Conservation (phyloP, 2,888 invertebrate genomes). For the Nematopogon swammerdamellus region DNA sequence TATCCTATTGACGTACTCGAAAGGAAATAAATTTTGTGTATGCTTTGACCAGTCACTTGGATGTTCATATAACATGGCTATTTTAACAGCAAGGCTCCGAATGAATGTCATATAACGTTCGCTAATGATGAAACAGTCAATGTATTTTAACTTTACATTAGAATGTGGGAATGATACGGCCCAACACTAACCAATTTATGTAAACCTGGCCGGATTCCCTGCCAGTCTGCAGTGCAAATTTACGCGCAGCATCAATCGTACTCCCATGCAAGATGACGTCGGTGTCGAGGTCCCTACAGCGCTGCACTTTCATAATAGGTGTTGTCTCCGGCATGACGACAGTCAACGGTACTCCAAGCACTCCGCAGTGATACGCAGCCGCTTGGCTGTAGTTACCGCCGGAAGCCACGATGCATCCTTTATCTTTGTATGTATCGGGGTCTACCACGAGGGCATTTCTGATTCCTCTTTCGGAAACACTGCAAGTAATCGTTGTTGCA, state of each 20-base stretch:
- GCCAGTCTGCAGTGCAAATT: constrained; percentile 16
- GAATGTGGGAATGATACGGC: no score
- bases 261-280: constrained; percentile 37
- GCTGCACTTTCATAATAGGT: constrained; percentile 31
- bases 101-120: no score
- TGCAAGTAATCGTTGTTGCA: no score
- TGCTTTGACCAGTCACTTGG: no score
- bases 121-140: no score
- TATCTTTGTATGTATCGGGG: constrained; percentile 20
- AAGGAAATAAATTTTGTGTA: no score
- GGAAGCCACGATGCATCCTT: constrained; percentile 42
- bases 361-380: constrained; percentile 40
- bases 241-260: constrained; percentile 23
- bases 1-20: not conserved
- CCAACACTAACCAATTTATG: no score
- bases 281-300: constrained; percentile 40
- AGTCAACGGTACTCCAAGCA: constrained; percentile 39
- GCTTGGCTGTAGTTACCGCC: constrained; percentile 39
- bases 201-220: no score
- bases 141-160: no score
- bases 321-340: constrained; percentile 39
- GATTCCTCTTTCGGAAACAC: constrained; percentile 40
- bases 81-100: no score
- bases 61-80: no score
- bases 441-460: constrained; percentile 31